These are phyloP conservation scores for Leptocoma aspasia DNA, from an alignment of 2,113 vertebrate genomes.

Conservation along the genomic window DNA sequence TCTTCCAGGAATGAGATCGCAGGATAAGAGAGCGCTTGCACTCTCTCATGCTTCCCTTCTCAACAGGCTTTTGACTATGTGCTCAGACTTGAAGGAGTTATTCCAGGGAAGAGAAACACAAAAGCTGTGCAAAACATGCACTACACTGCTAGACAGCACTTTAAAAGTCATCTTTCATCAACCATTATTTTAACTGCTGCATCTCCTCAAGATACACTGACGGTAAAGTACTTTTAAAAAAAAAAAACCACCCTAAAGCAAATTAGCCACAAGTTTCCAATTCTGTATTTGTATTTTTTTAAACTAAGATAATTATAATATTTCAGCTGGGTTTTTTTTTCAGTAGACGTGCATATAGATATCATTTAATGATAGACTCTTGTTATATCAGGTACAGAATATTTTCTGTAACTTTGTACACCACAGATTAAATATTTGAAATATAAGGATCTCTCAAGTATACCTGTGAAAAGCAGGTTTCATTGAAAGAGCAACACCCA, in stretches of 20 bases:
- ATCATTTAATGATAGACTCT: too few relatives aligned
- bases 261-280: too few relatives aligned
- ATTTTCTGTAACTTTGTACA: background rate
- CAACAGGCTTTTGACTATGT: background rate
- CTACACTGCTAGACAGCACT: background rate
- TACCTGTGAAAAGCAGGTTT: background rate
- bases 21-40: background rate
- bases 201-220: background rate
- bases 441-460: background rate
- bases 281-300: too few relatives aligned
- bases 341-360: too few relatives aligned
- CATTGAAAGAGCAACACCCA: slow-evolving; percentile 48
- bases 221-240: background rate
- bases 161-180: background rate
- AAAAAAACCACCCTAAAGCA: too few relatives aligned
- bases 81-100: background rate
- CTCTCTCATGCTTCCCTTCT: background rate
- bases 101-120: background rate
- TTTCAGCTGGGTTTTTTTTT: too few relatives aligned
- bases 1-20: fast-evolving
- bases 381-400: too few relatives aligned
- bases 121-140: background rate
- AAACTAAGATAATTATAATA: too few relatives aligned
- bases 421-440: background rate
- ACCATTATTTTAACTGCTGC: background rate